These are phyloP conservation scores for Drosophila longiperda DNA, from an alignment of 2,888 invertebrate species.

Conservation along the genomic window DNA sequence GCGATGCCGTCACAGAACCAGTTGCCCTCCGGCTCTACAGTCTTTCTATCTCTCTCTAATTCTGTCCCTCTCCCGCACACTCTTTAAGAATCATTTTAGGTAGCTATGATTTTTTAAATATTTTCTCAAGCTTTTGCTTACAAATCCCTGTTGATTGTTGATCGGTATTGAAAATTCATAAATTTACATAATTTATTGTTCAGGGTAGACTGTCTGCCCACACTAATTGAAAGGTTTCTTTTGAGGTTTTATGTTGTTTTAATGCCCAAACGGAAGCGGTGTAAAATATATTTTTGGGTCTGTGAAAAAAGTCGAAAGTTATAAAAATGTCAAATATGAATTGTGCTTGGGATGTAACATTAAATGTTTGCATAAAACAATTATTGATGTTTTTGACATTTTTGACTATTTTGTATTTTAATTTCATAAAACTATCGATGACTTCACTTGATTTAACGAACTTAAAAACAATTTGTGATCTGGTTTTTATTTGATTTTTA, in stretches of 20 bases:
- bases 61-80: neutral
- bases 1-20: slow-evolving; percentile 18
- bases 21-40: slow-evolving; percentile 3
- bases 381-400: neutral
- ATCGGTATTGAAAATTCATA: slow-evolving; percentile 10
- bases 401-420: neutral
- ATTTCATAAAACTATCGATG: neutral
- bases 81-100: slow-evolving; percentile 18
- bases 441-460: slow-evolving; percentile 3
- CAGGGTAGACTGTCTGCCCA: neutral
- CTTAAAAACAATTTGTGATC: slow-evolving; percentile 3
- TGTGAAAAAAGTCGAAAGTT: slow-evolving; percentile 18
- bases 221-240: slow-evolving; percentile 53
- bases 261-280: slow-evolving; percentile 53
- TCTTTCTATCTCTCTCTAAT: neutral
- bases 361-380: neutral
- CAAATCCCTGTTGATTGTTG: slow-evolving; percentile 31
- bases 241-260: slow-evolving; percentile 9
- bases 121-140: slow-evolving; percentile 6
- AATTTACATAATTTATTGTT: slow-evolving; percentile 46
- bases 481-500: neutral
- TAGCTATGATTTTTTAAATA: slow-evolving; percentile 29
- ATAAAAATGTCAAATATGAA: slow-evolving; percentile 25
- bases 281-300: neutral
- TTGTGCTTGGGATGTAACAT: neutral